Evolutionary conservation across 92 coral and sea anemone genomes (phyloP).

Genomic region (Epizoanthus rinbou): DNA sequence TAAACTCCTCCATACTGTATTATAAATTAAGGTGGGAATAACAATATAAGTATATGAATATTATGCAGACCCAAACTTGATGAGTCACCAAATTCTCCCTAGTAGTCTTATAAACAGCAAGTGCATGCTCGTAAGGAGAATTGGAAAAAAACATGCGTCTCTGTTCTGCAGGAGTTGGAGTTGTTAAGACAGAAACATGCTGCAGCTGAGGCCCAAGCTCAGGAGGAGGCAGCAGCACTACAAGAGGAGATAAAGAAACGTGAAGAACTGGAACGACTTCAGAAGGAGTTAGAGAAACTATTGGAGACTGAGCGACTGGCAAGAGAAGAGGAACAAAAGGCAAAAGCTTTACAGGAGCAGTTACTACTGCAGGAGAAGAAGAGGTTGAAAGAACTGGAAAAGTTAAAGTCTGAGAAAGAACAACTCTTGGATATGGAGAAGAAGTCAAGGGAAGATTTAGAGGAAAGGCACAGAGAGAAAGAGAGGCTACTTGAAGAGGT

Average conservation of each 20-base stretch:
- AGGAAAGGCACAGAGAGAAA: slow-evolving; percentile 89
- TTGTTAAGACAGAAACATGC: slow-evolving; percentile 76
- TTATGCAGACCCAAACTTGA: no score
- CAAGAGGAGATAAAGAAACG: slow-evolving; percentile 84
- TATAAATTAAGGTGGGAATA: no score
- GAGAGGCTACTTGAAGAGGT: slow-evolving; percentile 91
- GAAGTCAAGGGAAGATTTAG: slow-evolving; percentile 81
- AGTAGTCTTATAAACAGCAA: no score
- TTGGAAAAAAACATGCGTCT: not conserved
- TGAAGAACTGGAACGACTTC: slow-evolving; percentile 86
- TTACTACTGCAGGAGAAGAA: slow-evolving; percentile 74
- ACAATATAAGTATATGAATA: no score
- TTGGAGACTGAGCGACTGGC: slow-evolving; percentile 85
- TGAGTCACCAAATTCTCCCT: no score
- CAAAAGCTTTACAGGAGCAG: slow-evolving; percentile 81
- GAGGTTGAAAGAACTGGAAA: slow-evolving; percentile 76
- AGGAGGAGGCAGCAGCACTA: slow-evolving; percentile 77
- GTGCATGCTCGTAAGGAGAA: no score
- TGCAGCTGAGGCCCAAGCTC: slow-evolving; percentile 86
- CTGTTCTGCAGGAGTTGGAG: slow-evolving; percentile 74
- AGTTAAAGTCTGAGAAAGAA: slow-evolving; percentile 76
- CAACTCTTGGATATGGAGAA: slow-evolving; percentile 77
- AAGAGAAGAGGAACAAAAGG: slow-evolving; percentile 83
- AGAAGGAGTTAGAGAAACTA: slow-evolving; percentile 74
- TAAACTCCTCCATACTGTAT: no score